Percentiles rank a stretch among this genome's conserved stretches.
These are phyloP conservation scores for Anguilla megastoma DNA, from an alignment of 2,797 vertebrate genomes.

Conservation along the genomic window DNA sequence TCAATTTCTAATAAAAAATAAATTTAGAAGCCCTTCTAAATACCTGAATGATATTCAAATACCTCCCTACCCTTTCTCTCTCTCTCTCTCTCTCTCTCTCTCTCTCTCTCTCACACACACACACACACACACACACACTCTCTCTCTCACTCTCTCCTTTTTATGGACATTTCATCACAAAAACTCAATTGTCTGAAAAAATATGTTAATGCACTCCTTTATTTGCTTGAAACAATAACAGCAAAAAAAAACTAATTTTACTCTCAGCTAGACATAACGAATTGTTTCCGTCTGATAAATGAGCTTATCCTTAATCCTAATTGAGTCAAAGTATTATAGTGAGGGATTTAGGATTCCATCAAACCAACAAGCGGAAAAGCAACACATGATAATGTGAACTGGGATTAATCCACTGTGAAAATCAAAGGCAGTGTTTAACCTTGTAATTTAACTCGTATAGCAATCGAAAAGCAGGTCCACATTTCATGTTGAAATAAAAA, in stretches of 20 bases:
- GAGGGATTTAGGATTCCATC: constrained; percentile 64
- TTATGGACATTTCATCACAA: constrained; percentile 60
- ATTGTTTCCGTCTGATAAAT: constrained; percentile 64
- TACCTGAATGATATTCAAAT: background rate
- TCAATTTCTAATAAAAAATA: background rate
- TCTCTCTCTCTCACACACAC: background rate
- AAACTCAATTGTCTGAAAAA: constrained; percentile 61
- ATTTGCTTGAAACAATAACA: constrained; percentile 59
- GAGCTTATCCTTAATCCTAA: constrained; percentile 68
- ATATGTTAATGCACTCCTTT: constrained; percentile 51
- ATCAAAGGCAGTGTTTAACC: constrained; percentile 52
- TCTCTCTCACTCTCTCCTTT: constrained; percentile 44
- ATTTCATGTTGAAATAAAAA: constrained; percentile 5
- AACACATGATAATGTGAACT: constrained; percentile 43
- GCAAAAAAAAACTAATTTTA: constrained; percentile 59
- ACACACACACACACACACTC: background rate
- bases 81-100: constrained; percentile 10
- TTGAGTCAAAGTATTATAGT: constrained; percentile 61
- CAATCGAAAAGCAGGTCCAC: constrained; percentile 16
- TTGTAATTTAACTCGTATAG: constrained; percentile 40
- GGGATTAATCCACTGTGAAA: constrained; percentile 57
- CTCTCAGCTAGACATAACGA: constrained; percentile 54
- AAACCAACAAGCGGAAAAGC: constrained; percentile 57
- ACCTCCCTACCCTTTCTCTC: background rate
- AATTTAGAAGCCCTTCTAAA: background rate